Conservation (phyloP, 2,888 invertebrate genomes). For the Urechis unicinctus region DNA sequence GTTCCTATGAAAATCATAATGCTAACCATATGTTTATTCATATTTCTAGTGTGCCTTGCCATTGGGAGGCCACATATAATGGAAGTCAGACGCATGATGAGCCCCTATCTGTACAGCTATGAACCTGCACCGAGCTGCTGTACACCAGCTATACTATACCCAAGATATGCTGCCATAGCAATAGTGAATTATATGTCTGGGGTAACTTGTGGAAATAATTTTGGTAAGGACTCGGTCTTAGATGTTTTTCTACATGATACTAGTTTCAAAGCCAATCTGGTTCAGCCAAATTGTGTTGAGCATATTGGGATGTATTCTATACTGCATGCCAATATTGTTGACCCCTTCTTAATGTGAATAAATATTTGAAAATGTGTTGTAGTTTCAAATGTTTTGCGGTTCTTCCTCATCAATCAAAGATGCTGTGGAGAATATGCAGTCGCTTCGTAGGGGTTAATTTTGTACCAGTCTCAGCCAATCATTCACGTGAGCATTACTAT, state of each 20-base stretch:
- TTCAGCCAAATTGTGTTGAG: neutral
- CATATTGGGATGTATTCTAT: neutral
- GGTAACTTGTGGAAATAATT: neutral
- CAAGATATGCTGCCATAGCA: slow-evolving; percentile 8
- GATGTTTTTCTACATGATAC: neutral
- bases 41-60: slow-evolving; percentile 21
- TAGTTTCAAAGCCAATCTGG: neutral
- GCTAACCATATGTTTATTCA: slow-evolving; percentile 14
- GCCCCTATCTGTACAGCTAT: slow-evolving; percentile 28
- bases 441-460: too few species aligned
- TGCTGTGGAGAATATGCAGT: too few species aligned
- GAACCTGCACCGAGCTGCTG: slow-evolving; percentile 43
- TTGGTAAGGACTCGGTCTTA: neutral
- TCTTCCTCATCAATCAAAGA: too few species aligned
- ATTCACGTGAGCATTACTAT: too few species aligned
- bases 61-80: slow-evolving; percentile 36
- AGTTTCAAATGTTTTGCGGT: too few species aligned
- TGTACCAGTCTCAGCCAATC: too few species aligned
- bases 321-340: neutral
- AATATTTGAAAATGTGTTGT: too few species aligned
- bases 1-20: neutral
- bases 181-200: slow-evolving; percentile 1
- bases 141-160: slow-evolving; percentile 43
- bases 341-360: neutral
- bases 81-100: slow-evolving; percentile 30